Conservation (phyloP, 2,888 invertebrate species). For the Didymodactylos carnosus region DNA sequence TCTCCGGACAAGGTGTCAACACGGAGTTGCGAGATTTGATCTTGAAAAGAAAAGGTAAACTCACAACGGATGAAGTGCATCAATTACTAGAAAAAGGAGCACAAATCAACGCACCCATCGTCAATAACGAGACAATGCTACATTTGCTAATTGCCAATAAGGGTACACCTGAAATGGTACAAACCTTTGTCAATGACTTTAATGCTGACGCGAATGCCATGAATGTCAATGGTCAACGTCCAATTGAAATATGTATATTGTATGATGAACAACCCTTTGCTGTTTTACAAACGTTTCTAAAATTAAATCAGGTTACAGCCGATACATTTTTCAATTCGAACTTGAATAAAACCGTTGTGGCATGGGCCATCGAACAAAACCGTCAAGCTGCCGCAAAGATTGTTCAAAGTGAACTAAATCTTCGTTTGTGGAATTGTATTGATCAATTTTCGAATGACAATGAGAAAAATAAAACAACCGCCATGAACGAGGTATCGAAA, state of each 20-base stretch:
- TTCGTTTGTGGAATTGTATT: neutral
- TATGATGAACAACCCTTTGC: neutral
- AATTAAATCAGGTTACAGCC: neutral
- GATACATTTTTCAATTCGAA: neutral
- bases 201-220: neutral
- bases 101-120: neutral
- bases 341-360: neutral
- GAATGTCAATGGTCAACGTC: neutral
- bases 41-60: neutral
- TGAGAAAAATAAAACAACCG: neutral
- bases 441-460: neutral
- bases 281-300: neutral
- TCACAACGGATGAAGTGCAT: neutral
- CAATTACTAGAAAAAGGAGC: neutral
- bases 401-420: neutral
- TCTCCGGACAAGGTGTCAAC: neutral
- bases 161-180: neutral
- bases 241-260: neutral
- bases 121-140: neutral
- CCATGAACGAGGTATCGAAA: neutral
- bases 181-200: neutral
- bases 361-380: neutral
- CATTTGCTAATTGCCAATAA: neutral
- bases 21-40: neutral
- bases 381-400: neutral